Base-by-base conservation (phyloP, 2,797 vertebrate genomes). In the Enteromius mattozi region DNA sequence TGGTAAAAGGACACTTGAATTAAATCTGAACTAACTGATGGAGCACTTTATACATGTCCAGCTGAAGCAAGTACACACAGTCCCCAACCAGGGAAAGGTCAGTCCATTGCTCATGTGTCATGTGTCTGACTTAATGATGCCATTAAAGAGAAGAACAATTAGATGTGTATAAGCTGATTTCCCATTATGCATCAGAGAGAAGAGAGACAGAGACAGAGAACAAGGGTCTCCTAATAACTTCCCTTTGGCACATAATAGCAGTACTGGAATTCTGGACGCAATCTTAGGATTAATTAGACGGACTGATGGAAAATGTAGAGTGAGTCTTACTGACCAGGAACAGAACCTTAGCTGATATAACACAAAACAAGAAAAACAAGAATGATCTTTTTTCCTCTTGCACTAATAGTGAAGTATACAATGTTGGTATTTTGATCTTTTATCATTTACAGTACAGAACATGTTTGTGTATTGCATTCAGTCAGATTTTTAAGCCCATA, bases 121-220 rank as follows among this genome's bases (percentile, higher is more conserved):
- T 47, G 47, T 74, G 77, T 30, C 82, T 76, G 76, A 78, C 72
- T 82, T 89, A 86, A 86, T 84, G 69, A 84, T 66, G 74, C 24
- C 54, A 84, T 86, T 88, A 82, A 78, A 87, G 84, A 84, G 49
- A 86, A 89, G 86, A 88, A 83, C 87, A 83, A 87, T 88, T 86
- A 84, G 35, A 79, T 56, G 80, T 84, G 81, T 75, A 33, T 83
- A 88, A 84, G 71, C 83, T 83, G 78, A 72, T 81, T 75, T 82
- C 17, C 74, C 69, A 83, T 85, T 45, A 83, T 80, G 59, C 80
- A 61, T 61, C 87, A 79, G 88, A 91, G 74, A 72, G 83, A 82
- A 56, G 33, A 27, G 82, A 80, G 82, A 72, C 80, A 79, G 69
- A 82, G 83, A 30, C 9, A 63, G 81, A 63, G 85, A 63, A 42